Evolutionary conservation across 92 coral and sea anemone genomes (phyloP).

Genomic region (Porites rus): DNA sequence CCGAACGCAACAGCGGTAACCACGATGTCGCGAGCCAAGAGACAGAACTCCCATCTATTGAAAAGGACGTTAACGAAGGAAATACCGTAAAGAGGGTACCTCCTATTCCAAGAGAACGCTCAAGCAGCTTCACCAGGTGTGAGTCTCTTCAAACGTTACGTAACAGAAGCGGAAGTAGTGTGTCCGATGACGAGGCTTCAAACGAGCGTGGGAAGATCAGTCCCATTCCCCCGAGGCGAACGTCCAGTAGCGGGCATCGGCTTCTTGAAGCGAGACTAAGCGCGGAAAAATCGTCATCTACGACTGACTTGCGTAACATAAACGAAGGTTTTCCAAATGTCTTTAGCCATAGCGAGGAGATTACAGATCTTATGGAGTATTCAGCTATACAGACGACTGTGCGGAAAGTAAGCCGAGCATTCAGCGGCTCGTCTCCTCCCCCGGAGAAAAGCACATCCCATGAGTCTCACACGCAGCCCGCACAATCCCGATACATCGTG

Average conservation of each 20-base stretch:
- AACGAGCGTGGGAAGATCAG: constrained; percentile 16
- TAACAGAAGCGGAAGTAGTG: neutral
- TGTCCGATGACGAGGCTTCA: neutral
- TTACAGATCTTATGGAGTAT: constrained; percentile 74
- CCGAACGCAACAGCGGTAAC: neutral
- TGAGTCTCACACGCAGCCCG: constrained; percentile 29
- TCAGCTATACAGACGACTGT: constrained; percentile 87
- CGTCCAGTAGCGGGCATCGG: constrained; percentile 42
- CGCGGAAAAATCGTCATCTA: constrained; percentile 60
- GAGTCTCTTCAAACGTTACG: constrained; percentile 19
- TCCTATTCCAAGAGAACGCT: constrained; percentile 26
- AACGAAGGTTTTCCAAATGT: constrained; percentile 36
- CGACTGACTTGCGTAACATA: constrained; percentile 45
- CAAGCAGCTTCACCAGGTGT: constrained; percentile 30
- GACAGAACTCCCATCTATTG: neutral
- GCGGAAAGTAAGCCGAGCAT: constrained; percentile 79
- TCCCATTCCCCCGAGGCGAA: constrained; percentile 27
- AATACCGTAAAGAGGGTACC: neutral
- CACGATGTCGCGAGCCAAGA: neutral
- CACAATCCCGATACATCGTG: constrained; percentile 34
- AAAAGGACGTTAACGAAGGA: neutral
- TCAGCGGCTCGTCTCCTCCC: constrained; percentile 59
- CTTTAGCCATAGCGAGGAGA: constrained; percentile 48
- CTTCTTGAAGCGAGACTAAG: constrained; percentile 54
- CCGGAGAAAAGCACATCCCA: constrained; percentile 22